phyloP scores from a whole-genome alignment of 2,113 vertebrate species.

The Carlito syrichta region DNA sequence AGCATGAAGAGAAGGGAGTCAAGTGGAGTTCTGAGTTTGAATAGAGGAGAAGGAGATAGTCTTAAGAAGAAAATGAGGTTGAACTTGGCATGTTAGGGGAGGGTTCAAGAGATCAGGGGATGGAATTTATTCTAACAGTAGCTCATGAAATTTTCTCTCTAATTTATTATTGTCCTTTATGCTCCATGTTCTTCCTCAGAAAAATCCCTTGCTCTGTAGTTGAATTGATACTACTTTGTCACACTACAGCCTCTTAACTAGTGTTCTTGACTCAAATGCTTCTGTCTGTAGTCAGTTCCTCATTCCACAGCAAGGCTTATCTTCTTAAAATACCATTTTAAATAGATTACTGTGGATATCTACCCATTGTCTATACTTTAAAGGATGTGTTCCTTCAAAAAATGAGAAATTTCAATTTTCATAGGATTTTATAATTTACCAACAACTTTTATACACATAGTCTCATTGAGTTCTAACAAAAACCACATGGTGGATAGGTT shows the following conservation, averaged over 20 bases:
- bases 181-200: neutral
- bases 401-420: neutral
- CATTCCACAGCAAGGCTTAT: neutral
- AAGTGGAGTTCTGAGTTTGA: neutral
- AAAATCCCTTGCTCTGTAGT: neutral
- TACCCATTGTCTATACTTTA: neutral
- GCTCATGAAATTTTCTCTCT: neutral
- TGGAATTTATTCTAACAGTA: neutral
- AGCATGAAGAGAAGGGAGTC: neutral
- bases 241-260: neutral
- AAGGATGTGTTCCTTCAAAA: neutral
- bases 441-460: neutral
- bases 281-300: neutral
- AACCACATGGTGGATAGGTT: neutral
- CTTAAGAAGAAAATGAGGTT: neutral
- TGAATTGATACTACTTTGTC: neutral
- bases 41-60: neutral
- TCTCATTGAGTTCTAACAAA: neutral
- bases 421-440: neutral
- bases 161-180: neutral
- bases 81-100: neutral
- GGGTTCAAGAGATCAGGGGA: neutral
- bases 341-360: neutral
- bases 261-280: neutral
- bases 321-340: neutral